A percentile compares a stretch with the other conserved stretches of the same genome.
These are phyloP conservation scores for Leptosomus discolor DNA, from an alignment of 2,113 vertebrate species.

Conservation along the genomic window DNA sequence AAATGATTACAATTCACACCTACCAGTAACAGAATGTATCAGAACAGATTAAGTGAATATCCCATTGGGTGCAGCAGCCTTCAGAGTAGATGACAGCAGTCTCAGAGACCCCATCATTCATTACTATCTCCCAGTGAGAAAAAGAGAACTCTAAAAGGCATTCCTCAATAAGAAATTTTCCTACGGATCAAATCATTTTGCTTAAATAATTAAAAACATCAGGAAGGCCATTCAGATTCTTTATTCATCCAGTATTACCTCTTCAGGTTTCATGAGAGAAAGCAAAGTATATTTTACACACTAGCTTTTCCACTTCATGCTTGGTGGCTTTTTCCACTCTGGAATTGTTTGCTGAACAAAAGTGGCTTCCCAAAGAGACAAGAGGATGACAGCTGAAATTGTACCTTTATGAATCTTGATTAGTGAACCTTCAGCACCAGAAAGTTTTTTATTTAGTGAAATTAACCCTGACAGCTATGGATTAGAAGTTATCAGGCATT, in stretches of 20 bases:
- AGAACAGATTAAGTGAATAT: not conserved
- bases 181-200: not conserved
- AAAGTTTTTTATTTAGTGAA: conserved; percentile 15
- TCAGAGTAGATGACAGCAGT: not conserved
- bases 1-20: not conserved
- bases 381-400: conserved; percentile 43
- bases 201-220: not conserved
- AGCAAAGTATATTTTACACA: not conserved
- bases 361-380: conserved; percentile 19
- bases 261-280: not conserved
- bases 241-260: not conserved
- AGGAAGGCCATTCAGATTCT: not conserved
- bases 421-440: conserved; percentile 33
- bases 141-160: not conserved
- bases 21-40: not conserved
- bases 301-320: not conserved
- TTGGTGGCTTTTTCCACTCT: not conserved
- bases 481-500: conserved; percentile 46
- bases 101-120: not conserved
- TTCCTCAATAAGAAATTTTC: not conserved
- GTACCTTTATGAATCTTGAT: conserved; percentile 52
- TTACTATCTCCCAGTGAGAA: not conserved
- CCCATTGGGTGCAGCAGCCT: not conserved
- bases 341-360: conserved; percentile 1
- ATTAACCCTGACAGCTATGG: conserved; percentile 37